These are phyloP conservation scores for Tachina fera DNA, from an alignment of 2,888 invertebrate species.

Conservation along the genomic window DNA sequence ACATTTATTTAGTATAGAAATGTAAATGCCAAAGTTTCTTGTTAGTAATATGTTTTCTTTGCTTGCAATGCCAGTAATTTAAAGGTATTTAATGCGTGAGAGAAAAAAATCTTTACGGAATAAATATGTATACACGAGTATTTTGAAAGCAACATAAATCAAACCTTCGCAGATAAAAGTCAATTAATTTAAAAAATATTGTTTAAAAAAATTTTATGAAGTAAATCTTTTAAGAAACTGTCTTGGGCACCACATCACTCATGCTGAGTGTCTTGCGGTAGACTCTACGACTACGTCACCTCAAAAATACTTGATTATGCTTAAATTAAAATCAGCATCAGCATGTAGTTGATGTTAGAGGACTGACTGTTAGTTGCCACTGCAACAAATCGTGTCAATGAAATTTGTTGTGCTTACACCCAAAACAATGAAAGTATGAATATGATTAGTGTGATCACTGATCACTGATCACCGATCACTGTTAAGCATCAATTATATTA, in stretches of 20 bases:
- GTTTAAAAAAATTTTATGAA: not conserved
- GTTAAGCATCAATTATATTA: constrained; percentile 3
- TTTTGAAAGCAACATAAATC: too few relatives aligned
- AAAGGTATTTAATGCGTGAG: constrained; percentile 24
- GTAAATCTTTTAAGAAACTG: constrained; percentile 17
- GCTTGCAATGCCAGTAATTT: constrained; percentile 35
- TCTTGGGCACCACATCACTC: constrained; percentile 56
- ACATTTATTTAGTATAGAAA: constrained; percentile 39
- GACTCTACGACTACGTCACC: constrained; percentile 59
- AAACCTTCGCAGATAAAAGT: too few relatives aligned
- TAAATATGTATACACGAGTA: too few relatives aligned
- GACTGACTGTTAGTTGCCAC: constrained; percentile 30
- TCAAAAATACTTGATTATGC: constrained; percentile 47
- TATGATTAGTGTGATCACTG: constrained; percentile 28
- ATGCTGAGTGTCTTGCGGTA: constrained; percentile 64
- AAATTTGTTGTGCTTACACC: constrained; percentile 65
- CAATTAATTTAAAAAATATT: too few relatives aligned
- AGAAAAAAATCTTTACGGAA: not conserved
- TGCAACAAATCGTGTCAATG: constrained; percentile 62
- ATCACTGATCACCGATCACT: constrained; percentile 40
- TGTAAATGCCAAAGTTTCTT: constrained; percentile 52
- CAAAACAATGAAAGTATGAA: constrained; percentile 14
- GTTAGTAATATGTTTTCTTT: constrained; percentile 44
- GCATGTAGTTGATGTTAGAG: constrained; percentile 26
- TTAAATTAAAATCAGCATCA: constrained; percentile 44